Evolutionary conservation across 1,140 invertebrate species (phyloP).

Genomic region (Leptinotarsa texana): DNA sequence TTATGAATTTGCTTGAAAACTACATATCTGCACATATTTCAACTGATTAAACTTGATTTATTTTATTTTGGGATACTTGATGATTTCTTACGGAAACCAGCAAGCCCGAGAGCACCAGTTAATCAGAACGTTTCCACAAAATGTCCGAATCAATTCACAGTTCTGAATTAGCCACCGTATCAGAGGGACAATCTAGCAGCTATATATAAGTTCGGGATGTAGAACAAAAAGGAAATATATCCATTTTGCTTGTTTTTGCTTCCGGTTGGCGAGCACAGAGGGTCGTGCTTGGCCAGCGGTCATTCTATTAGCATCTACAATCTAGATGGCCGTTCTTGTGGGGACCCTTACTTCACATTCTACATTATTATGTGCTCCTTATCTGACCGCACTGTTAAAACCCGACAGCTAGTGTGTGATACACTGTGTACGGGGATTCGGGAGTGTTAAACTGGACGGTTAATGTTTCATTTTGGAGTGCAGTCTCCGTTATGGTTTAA

Average conservation of each 20-base stretch:
- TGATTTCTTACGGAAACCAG: neutral
- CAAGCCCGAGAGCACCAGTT: neutral
- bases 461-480: neutral
- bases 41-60: too few relatives aligned
- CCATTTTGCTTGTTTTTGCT: conserved; percentile 56
- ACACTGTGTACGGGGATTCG: conserved; percentile 11
- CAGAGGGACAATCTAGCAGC: conserved; percentile 35
- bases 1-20: too few relatives aligned
- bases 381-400: conserved; percentile 27
- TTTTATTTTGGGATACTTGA: too few relatives aligned
- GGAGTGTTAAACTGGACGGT: neutral
- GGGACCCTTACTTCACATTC: conserved; percentile 42
- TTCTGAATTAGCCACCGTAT: conserved; percentile 41
- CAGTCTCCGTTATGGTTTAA: too few relatives aligned
- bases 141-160: conserved; percentile 37
- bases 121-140: conserved; percentile 27
- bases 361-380: conserved; percentile 47
- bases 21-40: too few relatives aligned
- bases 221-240: conserved; percentile 56
- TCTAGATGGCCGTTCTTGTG: conserved; percentile 55
- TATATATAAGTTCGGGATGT: conserved; percentile 44
- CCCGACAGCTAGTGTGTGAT: conserved; percentile 20
- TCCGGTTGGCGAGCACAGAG: conserved; percentile 43
- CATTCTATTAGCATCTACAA: conserved; percentile 58
- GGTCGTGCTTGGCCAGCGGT: conserved; percentile 49